Base-by-base conservation (phyloP, 2,113 vertebrate species). In the Tupaia tana region DNA sequence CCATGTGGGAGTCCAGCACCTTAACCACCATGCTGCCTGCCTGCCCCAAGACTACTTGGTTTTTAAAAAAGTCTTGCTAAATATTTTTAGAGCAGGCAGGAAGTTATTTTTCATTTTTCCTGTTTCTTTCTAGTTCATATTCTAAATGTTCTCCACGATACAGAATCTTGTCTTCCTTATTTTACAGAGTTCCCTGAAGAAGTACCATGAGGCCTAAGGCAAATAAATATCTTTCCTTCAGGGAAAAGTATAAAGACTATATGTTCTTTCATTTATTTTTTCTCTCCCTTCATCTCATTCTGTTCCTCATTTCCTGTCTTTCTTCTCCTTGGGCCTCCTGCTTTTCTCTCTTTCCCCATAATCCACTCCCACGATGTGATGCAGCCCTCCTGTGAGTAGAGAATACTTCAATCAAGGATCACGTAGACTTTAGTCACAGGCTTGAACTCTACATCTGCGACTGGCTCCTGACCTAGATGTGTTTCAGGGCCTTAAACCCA, bases 31-130 rank as follows among this genome's bases (percentile, higher is more conserved):
- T 43, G 43, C 43, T 43, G 43, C 43, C 43, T 43, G 43, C 43
- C 43, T 43, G 43, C 43, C 43, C 43, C 43, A 43, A 43, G 56
- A 59, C 18, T 79, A 22, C 77, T 79, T 19, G 54, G 7, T 10
- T 52, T 89, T 22, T 20, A 86, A 52, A 64, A 64, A 31, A 52
- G 19, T 14, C 77, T 88, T 14, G 27, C n/a, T 79, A 83, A 71
- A 70, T 63, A 77, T 14, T 87, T 87, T 80, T 89, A 67, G n/a
- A 80, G 20, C 31, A 83, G 34, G 7, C 27, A 64, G 77, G 56
- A 84, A 90, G 14, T 83, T 31, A 52, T 96, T 95, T 69, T 31
- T 91, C 29, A 24, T 87, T 95, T 59, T 78, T 63, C 5, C 29
- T 89, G 67, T 29, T 6, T 29, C 71, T 86, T 90, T 14, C 56